Conservation (phyloP, 2,888 invertebrate species). For the Pristionchus entomophagus region DNA sequence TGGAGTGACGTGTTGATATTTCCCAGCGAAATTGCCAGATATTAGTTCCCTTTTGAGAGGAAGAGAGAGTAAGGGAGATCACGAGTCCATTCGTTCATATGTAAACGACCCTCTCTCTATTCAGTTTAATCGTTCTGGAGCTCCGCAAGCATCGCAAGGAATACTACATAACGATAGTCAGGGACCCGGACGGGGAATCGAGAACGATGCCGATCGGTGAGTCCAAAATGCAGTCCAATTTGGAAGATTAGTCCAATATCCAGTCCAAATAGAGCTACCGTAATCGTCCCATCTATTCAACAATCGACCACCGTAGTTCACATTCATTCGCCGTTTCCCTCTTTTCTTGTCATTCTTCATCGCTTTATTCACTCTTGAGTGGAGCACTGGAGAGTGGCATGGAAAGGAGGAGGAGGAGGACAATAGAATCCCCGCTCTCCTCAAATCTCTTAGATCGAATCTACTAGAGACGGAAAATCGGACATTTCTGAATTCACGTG, state of each 20-base stretch:
- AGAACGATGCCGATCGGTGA: conserved; percentile 85
- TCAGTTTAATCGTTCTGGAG: conserved; percentile 89
- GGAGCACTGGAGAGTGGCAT: conserved; percentile 56
- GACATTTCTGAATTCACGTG: no score
- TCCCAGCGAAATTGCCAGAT: not conserved
- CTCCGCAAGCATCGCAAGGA: conserved; percentile 91
- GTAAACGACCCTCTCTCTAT: not conserved
- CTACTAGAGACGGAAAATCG: no score
- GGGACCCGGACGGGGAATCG: conserved; percentile 95
- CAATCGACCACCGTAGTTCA: conserved; percentile 19
- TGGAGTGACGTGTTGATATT: not conserved
- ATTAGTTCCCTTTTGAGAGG: not conserved
- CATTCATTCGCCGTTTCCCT: conserved; percentile 13
- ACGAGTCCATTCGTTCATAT: not conserved
- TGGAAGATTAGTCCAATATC: no score
- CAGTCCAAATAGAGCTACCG: conserved; percentile 5
- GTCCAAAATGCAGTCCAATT: conserved; percentile 4
- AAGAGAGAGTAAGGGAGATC: not conserved
- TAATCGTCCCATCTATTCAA: conserved; percentile 39
- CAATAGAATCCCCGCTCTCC: conserved; percentile 59
- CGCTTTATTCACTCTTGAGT: conserved; percentile 50
- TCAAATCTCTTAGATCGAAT: conserved; percentile 48
- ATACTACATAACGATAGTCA: conserved; percentile 84
- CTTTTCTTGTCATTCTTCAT: conserved; percentile 39
- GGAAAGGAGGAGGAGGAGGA: conserved; percentile 56